These are phyloP conservation scores for Centropyge bicolor DNA, from an alignment of 2,797 vertebrate species.

Conservation along the genomic window DNA sequence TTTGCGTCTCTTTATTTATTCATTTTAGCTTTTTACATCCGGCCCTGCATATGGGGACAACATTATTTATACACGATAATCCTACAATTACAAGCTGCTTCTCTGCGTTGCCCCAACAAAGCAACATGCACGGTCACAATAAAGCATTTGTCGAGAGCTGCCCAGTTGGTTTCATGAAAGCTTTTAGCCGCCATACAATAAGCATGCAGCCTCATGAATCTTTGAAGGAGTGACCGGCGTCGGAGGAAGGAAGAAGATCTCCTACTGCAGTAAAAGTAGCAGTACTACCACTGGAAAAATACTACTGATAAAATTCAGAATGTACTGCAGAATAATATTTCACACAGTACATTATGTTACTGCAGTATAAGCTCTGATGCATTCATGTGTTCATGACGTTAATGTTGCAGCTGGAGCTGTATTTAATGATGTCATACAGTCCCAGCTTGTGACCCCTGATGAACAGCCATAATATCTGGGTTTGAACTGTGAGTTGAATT, in stretches of 20 bases:
- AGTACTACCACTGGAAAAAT: not conserved
- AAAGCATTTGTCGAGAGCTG: conserved; percentile 3
- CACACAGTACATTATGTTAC: too few relatives aligned
- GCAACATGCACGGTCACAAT: too few relatives aligned
- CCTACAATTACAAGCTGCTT: not conserved
- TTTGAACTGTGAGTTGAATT: not conserved
- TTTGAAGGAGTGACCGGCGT: not conserved
- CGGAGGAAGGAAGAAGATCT: not conserved
- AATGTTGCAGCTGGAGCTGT: not conserved
- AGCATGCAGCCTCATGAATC: not conserved
- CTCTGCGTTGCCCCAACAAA: conserved; percentile 2
- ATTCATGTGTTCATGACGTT: not conserved
- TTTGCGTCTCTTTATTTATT: conserved; percentile 7
- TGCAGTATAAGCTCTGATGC: not conserved
- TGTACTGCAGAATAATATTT: too few relatives aligned
- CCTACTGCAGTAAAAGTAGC: not conserved
- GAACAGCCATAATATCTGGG: not conserved
- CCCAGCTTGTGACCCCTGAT: not conserved
- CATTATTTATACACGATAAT: conserved; percentile 1
- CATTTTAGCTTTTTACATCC: conserved; percentile 13
- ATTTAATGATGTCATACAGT: not conserved
- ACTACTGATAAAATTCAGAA: too few relatives aligned
- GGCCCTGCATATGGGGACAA: not conserved
- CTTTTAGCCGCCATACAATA: not conserved
- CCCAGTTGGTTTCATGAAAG: conserved; percentile 5